phyloP scores from a whole-genome alignment of 2,888 invertebrate species.

The Tetropium fuscum region DNA sequence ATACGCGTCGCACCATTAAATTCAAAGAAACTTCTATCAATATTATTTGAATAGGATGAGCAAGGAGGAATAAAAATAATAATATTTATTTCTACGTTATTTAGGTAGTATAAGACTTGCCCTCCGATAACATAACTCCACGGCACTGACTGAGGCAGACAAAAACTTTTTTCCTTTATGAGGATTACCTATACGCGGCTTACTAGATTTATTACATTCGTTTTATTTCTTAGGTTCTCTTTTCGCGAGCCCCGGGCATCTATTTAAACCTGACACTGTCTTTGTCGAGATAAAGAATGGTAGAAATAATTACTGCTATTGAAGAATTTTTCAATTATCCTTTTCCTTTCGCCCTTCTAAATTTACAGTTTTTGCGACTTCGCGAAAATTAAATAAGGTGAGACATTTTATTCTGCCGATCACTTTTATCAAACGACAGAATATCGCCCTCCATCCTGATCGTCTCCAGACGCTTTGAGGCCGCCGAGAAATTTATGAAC shows the following conservation, averaged over 20 bases:
- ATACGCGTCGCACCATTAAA: too few relatives aligned
- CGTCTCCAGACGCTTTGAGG: too few relatives aligned
- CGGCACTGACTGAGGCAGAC: neutral
- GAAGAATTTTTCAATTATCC: constrained; percentile 35
- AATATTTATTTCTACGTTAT: too few relatives aligned
- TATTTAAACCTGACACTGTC: constrained; percentile 39
- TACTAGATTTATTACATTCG: constrained; percentile 18
- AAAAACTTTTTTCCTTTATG: constrained; percentile 5
- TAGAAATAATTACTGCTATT: constrained; percentile 34
- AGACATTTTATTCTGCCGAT: neutral
- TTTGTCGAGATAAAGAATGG: constrained; percentile 42
- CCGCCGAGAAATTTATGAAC: too few relatives aligned
- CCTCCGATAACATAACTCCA: too few relatives aligned
- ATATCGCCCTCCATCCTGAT: too few relatives aligned
- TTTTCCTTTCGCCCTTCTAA: constrained; percentile 19
- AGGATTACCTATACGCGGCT: constrained; percentile 17
- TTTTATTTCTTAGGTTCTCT: constrained; percentile 3
- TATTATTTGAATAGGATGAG: too few relatives aligned
- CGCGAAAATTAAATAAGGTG: constrained; percentile 11
- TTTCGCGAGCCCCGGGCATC: constrained; percentile 14
- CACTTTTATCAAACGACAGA: too few relatives aligned
- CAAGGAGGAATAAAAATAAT: too few relatives aligned
- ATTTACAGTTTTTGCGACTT: constrained; percentile 18
- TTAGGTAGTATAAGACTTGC: too few relatives aligned
- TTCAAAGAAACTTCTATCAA: too few relatives aligned